These are phyloP conservation scores for Hassar affinis DNA, from an alignment of 2,113 vertebrate species.

Conservation along the genomic window DNA sequence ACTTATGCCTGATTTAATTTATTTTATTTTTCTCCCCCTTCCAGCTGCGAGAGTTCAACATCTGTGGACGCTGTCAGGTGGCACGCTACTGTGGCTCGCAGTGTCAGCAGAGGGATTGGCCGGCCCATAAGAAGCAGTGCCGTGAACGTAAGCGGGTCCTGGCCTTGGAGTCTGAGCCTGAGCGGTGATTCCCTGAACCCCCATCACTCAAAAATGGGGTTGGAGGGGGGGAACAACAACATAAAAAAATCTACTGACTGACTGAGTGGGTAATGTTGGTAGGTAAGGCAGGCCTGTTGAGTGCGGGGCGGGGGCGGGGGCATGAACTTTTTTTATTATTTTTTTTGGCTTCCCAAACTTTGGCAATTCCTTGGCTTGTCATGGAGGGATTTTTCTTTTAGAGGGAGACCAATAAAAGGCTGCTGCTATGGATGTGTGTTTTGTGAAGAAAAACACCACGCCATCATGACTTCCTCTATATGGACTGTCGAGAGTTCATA, in stretches of 20 bases:
- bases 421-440: slow-evolving; percentile 77
- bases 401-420: slow-evolving; percentile 63
- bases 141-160: slow-evolving; percentile 89
- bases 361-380: slow-evolving; percentile 67
- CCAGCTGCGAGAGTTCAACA: slow-evolving; percentile 92
- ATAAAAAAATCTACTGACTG: slow-evolving; percentile 46
- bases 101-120: slow-evolving; percentile 99
- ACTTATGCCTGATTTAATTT: not conserved
- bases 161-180: slow-evolving; percentile 90
- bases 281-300: slow-evolving; percentile 47
- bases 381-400: slow-evolving; percentile 55
- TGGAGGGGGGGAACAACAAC: slow-evolving; percentile 46
- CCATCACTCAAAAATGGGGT: slow-evolving; percentile 47
- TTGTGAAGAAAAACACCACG: slow-evolving; percentile 60
- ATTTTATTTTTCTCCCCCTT: slow-evolving; percentile 5
- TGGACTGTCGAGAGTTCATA: slow-evolving; percentile 65
- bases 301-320: slow-evolving; percentile 50
- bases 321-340: slow-evolving; percentile 54
- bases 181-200: slow-evolving; percentile 78
- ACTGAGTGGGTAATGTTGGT: slow-evolving; percentile 62
- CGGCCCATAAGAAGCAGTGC: slow-evolving; percentile 98
- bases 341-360: slow-evolving; percentile 68
- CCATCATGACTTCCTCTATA: slow-evolving; percentile 60
- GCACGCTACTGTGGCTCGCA: slow-evolving; percentile 96
- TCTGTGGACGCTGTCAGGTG: slow-evolving; percentile 96